Evolutionary conservation across 2,113 vertebrate species (phyloP).

Genomic region (Toxotes jaculatrix): DNA sequence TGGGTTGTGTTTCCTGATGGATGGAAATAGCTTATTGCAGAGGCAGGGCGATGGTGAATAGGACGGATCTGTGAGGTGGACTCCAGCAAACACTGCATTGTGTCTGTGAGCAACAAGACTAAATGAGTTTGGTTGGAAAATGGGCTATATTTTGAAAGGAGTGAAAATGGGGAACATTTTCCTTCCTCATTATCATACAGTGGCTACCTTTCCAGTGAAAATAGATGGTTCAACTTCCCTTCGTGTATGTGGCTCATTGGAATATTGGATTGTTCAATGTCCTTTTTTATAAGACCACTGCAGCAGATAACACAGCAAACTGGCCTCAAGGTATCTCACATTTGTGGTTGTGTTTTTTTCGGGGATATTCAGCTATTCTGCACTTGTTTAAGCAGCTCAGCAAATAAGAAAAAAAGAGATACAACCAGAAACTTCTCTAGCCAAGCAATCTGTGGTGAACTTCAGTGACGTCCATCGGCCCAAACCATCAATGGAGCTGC

Average conservation of each 20-base stretch:
- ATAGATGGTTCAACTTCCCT: neutral
- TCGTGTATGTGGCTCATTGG: neutral
- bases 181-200: neutral
- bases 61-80: constrained; percentile 32
- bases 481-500: constrained; percentile 24
- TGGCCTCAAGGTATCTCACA: neutral
- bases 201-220: neutral
- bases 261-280: constrained; percentile 23
- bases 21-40: constrained; percentile 54
- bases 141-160: constrained; percentile 14
- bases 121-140: constrained; percentile 30
- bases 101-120: constrained; percentile 17
- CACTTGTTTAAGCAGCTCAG: too few species aligned
- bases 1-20: constrained; percentile 25
- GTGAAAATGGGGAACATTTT: constrained; percentile 5
- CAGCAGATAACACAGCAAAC: constrained; percentile 10
- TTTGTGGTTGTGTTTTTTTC: neutral
- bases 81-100: neutral
- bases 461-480: constrained; percentile 13
- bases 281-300: constrained; percentile 5
- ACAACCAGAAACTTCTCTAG: neutral
- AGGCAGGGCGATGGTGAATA: constrained; percentile 35
- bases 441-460: constrained; percentile 19
- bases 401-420: too few species aligned
- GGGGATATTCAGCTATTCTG: neutral